Base-by-base conservation (phyloP, 2,888 invertebrate species). In the Eubasilissa splendida region DNA sequence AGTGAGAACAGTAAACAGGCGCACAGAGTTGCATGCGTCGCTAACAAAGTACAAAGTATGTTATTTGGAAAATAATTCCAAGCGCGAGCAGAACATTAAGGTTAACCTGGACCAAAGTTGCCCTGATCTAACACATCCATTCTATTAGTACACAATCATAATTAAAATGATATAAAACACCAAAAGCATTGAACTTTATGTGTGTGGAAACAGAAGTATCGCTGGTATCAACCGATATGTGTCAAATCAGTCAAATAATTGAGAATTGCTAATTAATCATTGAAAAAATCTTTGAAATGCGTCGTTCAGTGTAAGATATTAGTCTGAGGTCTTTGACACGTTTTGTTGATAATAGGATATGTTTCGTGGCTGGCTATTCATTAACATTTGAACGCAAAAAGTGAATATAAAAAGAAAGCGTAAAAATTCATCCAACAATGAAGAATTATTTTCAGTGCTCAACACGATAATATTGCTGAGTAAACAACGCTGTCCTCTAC, bases 391-490 rank as follows among this genome's bases (percentile, higher is more conserved):
- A 73, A 73, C 42, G 42, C 58, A 73, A 73, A 58, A 58, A 12
- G 71, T 73, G 71, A 73, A 50, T 58, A 56, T 33, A 42, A 73
- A 54, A 58, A 73, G 71, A 50, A 73, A 73, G 71, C 71, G 11
- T 42, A 42, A 42, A 42, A 42, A 42, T 42, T 50, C 68, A 58
- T 33, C 31, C 71, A 42, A 42, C 7, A 70, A 70, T 70, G 14
- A 73, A 56, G 9, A 73, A 65, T 68, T 42, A 50, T 56, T 53
- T 56, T 73, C 71, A 80, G 76, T 42, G 80, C 80, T 80, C 80
- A 80, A 76, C 80, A 80, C 53, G 80, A 31, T 76, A 52, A 63
- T 68, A 60, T 70, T 76, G 80, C 70, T 80, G 80, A 80, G 80
- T 80, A 58, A 76, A 76, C 80, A 76, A 75, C 80, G 70, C 59